Evolutionary conservation across 2,888 invertebrate genomes (phyloP), one percentile per base, ranked within the genome.

Genomic region (Cremastinae sp.): DNA sequence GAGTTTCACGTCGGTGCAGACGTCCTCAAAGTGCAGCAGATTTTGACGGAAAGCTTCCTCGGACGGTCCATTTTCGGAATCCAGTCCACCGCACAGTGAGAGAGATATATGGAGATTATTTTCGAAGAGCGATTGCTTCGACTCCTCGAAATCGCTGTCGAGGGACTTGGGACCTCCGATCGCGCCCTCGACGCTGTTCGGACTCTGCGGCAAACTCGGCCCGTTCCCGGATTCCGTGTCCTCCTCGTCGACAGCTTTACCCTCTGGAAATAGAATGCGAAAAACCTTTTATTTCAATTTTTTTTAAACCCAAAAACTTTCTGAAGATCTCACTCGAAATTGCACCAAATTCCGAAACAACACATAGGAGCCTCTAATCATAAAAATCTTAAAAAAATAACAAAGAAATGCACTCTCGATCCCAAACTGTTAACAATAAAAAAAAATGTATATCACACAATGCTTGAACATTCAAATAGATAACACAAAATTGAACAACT

Each of bases 191-290:
- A 96, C 94, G 78, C 97, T 97, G 84, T 96, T 95, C 14, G 97
- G 97, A 58, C 98, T 98, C 88, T 98, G 97, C 7, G 98, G 97
- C 83, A 98, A 91, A 62, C 98, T 98, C 43, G 97, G 96, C 47
- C 98, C 98, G 90, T 97, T 97, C 79, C 98, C 98, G 76, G 98
- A 98, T 91, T 98, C 98, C 81, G 95, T 95, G 91, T 98, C 98
- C 89, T 97, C 97, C 82, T 98, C 97, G 77, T 95, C 93, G 76
- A 92, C 92, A 59, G 92, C 73, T 82, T 88, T 88, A 62, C 79
- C 82, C 66, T 85, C 88, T 88, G 70, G 0, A 81, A 84, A 68
- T 49, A 9, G 1, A 49, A n/a, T n/a, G n/a, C 9, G 36, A 41
- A 9, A 12, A 41, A 10, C 18, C 45, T 34, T 64, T 9, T 49